Evolutionary conservation across 1,140 invertebrate genomes (phyloP).

Genomic region (Pogonomyrmex barbatus): DNA sequence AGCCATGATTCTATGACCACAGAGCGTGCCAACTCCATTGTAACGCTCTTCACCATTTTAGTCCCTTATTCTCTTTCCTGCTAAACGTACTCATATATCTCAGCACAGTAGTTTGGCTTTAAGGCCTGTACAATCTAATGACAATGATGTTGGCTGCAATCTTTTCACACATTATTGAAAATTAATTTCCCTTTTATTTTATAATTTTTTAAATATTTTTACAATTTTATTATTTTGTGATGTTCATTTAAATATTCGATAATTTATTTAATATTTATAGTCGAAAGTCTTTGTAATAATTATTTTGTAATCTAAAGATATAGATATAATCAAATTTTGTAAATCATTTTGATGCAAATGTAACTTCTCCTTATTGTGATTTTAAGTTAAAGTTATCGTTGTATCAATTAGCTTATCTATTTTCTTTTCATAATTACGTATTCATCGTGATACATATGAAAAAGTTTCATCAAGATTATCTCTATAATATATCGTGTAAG

Average conservation of each 20-base stretch:
- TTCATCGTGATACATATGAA: neutral
- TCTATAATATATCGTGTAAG: neutral
- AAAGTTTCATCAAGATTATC: slow-evolving; percentile 1
- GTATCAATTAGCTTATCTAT: neutral
- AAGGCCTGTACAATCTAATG: slow-evolving; percentile 75
- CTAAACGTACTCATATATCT: slow-evolving; percentile 80
- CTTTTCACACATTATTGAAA: slow-evolving; percentile 17
- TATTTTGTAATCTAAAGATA: neutral
- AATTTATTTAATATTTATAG: neutral
- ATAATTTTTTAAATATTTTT: neutral
- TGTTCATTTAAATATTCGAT: neutral
- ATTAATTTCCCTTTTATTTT: slow-evolving; percentile 51
- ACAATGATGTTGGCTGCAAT: slow-evolving; percentile 71
- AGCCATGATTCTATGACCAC: slow-evolving; percentile 85
- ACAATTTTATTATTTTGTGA: neutral
- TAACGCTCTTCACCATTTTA: slow-evolving; percentile 83
- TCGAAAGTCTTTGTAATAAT: neutral
- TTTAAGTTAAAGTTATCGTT: neutral
- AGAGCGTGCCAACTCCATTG: slow-evolving; percentile 86
- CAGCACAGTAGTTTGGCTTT: slow-evolving; percentile 75
- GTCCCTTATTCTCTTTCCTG: slow-evolving; percentile 82
- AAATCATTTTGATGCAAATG: neutral
- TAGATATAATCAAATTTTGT: neutral
- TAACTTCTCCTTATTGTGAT: neutral
- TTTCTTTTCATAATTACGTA: slow-evolving; percentile 7